A percentile compares a stretch with the other conserved stretches of the same genome.
phyloP scores from a whole-genome alignment of 2,113 vertebrate genomes.

The Alces alces region DNA sequence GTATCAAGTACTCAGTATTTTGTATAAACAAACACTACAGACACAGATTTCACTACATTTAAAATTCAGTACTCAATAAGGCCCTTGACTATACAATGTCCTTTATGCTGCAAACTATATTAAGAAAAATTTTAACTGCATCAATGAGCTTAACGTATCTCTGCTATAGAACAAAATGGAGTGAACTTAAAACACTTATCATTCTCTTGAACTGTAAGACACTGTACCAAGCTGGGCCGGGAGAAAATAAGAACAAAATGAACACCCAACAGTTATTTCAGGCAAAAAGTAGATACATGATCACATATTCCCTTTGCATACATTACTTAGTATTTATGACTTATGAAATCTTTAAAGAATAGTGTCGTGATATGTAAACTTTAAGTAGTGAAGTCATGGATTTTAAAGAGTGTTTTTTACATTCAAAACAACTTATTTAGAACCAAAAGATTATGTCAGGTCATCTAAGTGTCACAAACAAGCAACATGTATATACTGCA shows the following conservation, averaged over 20 bases:
- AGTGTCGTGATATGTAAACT: slow-evolving; percentile 33
- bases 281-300: slow-evolving; percentile 1
- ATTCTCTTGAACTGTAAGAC: neutral
- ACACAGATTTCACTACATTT: neutral
- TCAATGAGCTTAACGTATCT: neutral
- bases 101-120: neutral
- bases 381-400: slow-evolving; percentile 24
- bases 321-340: slow-evolving; percentile 28
- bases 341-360: slow-evolving; percentile 46
- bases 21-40: neutral
- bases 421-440: neutral
- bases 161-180: neutral
- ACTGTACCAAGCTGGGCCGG: neutral
- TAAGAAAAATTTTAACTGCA: neutral
- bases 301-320: slow-evolving; percentile 41
- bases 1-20: neutral
- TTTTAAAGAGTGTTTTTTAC: neutral
- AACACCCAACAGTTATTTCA: neutral
- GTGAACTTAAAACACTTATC: neutral
- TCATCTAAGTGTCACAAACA: slow-evolving; percentile 74
- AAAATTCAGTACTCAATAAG: neutral
- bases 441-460: slow-evolving; percentile 19
- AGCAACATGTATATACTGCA: slow-evolving; percentile 87
- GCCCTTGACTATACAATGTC: neutral
- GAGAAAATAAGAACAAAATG: neutral